Evolutionary conservation across 2,888 invertebrate genomes (phyloP).

Genomic region (Hipparchia semele): DNA sequence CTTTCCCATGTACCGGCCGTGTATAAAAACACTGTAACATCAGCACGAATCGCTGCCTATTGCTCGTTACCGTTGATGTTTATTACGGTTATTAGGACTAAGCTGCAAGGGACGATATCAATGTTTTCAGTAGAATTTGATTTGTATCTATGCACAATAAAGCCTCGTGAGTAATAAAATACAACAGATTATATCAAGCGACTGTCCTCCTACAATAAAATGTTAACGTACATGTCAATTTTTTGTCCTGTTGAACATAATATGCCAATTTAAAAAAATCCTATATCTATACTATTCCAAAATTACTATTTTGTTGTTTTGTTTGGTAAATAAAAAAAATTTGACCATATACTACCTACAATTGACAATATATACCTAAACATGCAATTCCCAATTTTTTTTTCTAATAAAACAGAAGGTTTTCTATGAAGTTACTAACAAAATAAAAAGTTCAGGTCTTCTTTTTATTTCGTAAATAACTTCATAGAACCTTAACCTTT

Average conservation of each 20-base stretch:
- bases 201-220: slow-evolving; percentile 10
- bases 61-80: slow-evolving; percentile 82
- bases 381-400: too few relatives aligned
- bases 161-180: slow-evolving; percentile 27
- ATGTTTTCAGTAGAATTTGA: slow-evolving; percentile 69
- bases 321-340: too few relatives aligned
- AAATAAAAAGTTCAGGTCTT: too few relatives aligned
- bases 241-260: neutral
- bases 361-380: too few relatives aligned
- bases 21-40: slow-evolving; percentile 83
- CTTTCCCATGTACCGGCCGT: slow-evolving; percentile 82
- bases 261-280: slow-evolving; percentile 14
- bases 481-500: too few relatives aligned
- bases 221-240: slow-evolving; percentile 14
- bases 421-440: too few relatives aligned
- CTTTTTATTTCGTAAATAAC: too few relatives aligned
- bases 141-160: slow-evolving; percentile 46
- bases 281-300: too few relatives aligned
- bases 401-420: too few relatives aligned
- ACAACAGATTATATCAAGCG: slow-evolving; percentile 14
- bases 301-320: too few relatives aligned
- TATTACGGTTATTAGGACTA: slow-evolving; percentile 82
- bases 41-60: slow-evolving; percentile 82
- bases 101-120: slow-evolving; percentile 75
- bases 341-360: too few relatives aligned